Evolutionary conservation across 2,797 vertebrate genomes (phyloP).

Genomic region (Acipenser oxyrinchus): DNA sequence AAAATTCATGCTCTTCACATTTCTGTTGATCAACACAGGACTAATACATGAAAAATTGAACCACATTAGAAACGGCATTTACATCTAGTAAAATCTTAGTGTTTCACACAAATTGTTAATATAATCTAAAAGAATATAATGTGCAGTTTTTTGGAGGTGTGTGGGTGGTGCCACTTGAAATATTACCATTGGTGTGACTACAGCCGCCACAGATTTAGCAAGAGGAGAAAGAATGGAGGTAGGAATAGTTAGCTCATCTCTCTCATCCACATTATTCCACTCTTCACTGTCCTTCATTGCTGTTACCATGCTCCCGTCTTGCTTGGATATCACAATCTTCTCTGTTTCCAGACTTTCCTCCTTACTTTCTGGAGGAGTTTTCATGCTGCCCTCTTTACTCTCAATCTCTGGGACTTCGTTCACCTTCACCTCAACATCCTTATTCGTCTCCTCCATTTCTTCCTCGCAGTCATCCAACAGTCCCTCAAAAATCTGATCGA

Average conservation of each 20-base stretch:
- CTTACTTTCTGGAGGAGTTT: constrained; percentile 11
- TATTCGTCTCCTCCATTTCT: constrained; percentile 26
- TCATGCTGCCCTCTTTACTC: constrained; percentile 11
- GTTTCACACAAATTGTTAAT: no score
- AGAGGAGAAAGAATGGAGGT: constrained; percentile 62
- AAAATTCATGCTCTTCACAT: not conserved
- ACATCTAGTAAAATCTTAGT: no score
- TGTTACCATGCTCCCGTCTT: constrained; percentile 9
- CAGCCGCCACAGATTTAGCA: constrained; percentile 62
- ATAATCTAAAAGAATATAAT: not conserved
- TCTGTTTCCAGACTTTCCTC: constrained; percentile 6
- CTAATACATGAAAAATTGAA: not conserved
- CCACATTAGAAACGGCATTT: no score
- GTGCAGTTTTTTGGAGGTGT: no score
- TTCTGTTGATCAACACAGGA: not conserved
- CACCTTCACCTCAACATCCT: not conserved
- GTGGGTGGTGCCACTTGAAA: not conserved
- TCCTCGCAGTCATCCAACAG: constrained; percentile 51
- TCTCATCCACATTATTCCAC: constrained; percentile 18
- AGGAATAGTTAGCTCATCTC: constrained; percentile 58
- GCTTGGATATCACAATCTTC: constrained; percentile 13
- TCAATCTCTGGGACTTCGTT: constrained; percentile 1
- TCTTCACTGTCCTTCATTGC: constrained; percentile 20
- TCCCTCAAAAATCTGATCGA: constrained; percentile 64
- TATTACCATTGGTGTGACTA: constrained; percentile 63